These are phyloP conservation scores for Drosophila nigrodunni DNA, from an alignment of 1,140 invertebrate species.

Conservation along the genomic window DNA sequence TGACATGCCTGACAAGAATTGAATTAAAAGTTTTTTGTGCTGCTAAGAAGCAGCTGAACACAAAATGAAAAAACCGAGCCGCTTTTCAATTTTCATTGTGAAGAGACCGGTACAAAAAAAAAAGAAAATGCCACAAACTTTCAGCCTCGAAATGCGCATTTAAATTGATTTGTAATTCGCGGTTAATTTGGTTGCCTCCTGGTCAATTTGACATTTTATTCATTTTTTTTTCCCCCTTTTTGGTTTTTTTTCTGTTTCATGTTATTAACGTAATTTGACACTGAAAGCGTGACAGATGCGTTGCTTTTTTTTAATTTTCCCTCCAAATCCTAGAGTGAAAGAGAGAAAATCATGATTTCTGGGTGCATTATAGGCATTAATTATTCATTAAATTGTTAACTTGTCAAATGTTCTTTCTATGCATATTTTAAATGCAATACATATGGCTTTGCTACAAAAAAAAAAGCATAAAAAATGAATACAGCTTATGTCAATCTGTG, in stretches of 20 bases:
- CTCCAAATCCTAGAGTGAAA: neutral
- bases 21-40: slow-evolving; percentile 71
- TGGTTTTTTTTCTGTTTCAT: slow-evolving; percentile 38
- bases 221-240: slow-evolving; percentile 45
- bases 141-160: slow-evolving; percentile 49
- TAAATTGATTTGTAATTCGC: slow-evolving; percentile 79
- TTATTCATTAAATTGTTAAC: slow-evolving; percentile 40
- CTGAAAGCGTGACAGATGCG: slow-evolving; percentile 61
- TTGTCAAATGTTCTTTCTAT: slow-evolving; percentile 28
- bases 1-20: slow-evolving; percentile 78
- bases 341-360: neutral
- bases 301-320: slow-evolving; percentile 15
- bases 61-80: slow-evolving; percentile 19
- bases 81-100: slow-evolving; percentile 53
- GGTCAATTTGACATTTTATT: slow-evolving; percentile 58
- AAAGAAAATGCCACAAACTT: slow-evolving; percentile 29
- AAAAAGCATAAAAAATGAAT: neutral
- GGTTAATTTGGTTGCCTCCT: slow-evolving; percentile 60
- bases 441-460: neutral
- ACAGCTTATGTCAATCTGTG: neutral
- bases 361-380: slow-evolving; percentile 17
- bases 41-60: slow-evolving; percentile 40
- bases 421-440: slow-evolving; percentile 18
- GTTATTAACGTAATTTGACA: slow-evolving; percentile 75
- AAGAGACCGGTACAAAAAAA: neutral